Conservation (phyloP, 2,113 vertebrate species). For the Lathamus discolor region DNA sequence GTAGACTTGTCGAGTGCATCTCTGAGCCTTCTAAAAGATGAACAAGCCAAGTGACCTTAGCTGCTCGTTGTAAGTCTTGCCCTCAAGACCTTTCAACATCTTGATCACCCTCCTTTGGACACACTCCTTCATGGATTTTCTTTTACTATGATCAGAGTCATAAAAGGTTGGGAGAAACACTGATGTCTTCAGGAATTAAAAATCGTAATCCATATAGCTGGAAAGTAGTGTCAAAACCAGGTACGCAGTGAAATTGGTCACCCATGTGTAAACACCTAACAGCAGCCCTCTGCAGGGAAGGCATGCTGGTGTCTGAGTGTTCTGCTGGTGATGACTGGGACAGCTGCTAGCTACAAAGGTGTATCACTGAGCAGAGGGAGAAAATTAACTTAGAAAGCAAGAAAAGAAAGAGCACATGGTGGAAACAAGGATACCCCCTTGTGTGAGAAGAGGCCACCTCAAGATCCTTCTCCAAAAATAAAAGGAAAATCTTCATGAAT, state of each 20-base stretch:
- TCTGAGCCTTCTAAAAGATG: not conserved
- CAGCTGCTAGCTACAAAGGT: not conserved
- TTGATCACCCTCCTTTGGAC: not conserved
- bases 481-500: not conserved
- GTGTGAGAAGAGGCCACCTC: not conserved
- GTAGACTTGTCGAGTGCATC: not conserved
- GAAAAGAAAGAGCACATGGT: not conserved
- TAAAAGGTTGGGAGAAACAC: not conserved
- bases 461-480: not conserved
- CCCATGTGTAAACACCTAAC: not conserved
- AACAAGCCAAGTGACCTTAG: not conserved
- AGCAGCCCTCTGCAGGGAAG: not conserved
- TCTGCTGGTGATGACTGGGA: not conserved
- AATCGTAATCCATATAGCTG: not conserved
- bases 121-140: not conserved
- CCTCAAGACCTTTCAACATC: not conserved
- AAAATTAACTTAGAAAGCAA: not conserved
- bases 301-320: not conserved
- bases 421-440: not conserved
- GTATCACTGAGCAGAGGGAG: not conserved
- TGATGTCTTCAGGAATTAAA: not conserved
- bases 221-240: not conserved
- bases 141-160: not conserved
- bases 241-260: slow-evolving; percentile 19
- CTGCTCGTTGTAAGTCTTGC: not conserved